Percentiles rank a stretch among this genome's conserved stretches.
These are phyloP conservation scores for Spea bombifrons DNA, from an alignment of 2,113 vertebrate species.

Conservation along the genomic window DNA sequence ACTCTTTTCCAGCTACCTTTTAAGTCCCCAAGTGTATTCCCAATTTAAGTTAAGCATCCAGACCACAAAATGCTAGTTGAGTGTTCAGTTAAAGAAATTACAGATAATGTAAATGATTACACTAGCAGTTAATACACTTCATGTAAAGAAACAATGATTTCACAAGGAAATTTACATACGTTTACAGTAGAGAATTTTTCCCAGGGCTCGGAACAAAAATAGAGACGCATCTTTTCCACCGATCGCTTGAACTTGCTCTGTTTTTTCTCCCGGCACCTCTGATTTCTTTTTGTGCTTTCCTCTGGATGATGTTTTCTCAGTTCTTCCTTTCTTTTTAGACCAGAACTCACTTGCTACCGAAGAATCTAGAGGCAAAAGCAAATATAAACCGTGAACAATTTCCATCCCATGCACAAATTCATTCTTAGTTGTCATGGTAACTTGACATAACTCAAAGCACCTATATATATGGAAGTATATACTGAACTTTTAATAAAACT, in stretches of 20 bases:
- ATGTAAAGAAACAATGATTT: too few relatives aligned
- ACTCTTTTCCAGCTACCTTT: too few relatives aligned
- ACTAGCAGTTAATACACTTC: too few relatives aligned
- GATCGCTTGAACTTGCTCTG: conserved; percentile 68
- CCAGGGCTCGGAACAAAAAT: conserved; percentile 93
- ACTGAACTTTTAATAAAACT: too few relatives aligned
- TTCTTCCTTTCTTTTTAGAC: conserved; percentile 64
- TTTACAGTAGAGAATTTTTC: conserved; percentile 96
- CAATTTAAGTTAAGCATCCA: too few relatives aligned
- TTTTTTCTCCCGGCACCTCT: conserved; percentile 56
- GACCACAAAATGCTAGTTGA: too few relatives aligned
- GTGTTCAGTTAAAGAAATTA: too few relatives aligned
- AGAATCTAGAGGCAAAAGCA: conserved; percentile 50
- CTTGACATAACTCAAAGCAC: too few relatives aligned
- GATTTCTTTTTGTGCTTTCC: conserved; percentile 62
- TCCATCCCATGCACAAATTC: not conserved
- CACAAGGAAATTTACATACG: conserved; percentile 68
- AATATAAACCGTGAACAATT: not conserved
- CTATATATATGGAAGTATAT: too few relatives aligned
- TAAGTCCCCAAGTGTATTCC: too few relatives aligned
- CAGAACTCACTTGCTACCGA: conserved; percentile 64
- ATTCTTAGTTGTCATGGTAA: too few relatives aligned
- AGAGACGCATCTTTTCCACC: conserved; percentile 90
- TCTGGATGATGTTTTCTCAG: conserved; percentile 57
- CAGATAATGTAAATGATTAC: too few relatives aligned